Conservation (phyloP, 1,140 invertebrate genomes). For the Sitophilus oryzae region DNA sequence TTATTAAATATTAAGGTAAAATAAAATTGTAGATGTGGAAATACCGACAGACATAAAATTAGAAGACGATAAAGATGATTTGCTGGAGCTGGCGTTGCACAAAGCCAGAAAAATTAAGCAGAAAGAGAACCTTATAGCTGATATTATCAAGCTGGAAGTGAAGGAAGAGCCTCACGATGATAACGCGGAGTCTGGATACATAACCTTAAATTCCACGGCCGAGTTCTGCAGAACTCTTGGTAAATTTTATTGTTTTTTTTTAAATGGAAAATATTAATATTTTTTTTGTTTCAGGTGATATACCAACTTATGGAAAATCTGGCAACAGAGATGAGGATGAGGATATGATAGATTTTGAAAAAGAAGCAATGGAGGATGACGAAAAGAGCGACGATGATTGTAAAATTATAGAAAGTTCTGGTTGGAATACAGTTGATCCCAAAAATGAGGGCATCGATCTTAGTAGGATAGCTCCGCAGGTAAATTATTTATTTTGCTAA, state of each 20-base stretch:
- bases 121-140: conserved; percentile 46
- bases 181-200: conserved; percentile 50
- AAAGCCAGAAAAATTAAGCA: conserved; percentile 70
- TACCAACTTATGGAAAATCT: conserved; percentile 85
- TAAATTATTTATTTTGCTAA: too few species aligned
- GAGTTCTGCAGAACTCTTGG: conserved; percentile 91
- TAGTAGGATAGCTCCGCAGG: conserved; percentile 13
- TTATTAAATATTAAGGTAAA: not conserved
- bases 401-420: conserved; percentile 38
- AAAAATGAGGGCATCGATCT: conserved; percentile 25
- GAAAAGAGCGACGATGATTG: conserved; percentile 36
- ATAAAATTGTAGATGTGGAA: conserved; percentile 10
- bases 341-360: conserved; percentile 62
- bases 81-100: conserved; percentile 65
- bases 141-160: conserved; percentile 44
- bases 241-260: too few species aligned
- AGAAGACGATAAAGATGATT: conserved; percentile 71
- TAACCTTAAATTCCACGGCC: conserved; percentile 88
- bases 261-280: too few species aligned
- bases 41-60: conserved; percentile 47
- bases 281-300: conserved; percentile 57
- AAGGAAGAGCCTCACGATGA: conserved; percentile 47
- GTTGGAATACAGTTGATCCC: conserved; percentile 50
- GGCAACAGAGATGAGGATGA: conserved; percentile 80
- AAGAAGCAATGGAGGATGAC: conserved; percentile 31